These are phyloP conservation scores for Yoshiicerus persimilis DNA, from an alignment of 1,140 invertebrate genomes.

Conservation along the genomic window DNA sequence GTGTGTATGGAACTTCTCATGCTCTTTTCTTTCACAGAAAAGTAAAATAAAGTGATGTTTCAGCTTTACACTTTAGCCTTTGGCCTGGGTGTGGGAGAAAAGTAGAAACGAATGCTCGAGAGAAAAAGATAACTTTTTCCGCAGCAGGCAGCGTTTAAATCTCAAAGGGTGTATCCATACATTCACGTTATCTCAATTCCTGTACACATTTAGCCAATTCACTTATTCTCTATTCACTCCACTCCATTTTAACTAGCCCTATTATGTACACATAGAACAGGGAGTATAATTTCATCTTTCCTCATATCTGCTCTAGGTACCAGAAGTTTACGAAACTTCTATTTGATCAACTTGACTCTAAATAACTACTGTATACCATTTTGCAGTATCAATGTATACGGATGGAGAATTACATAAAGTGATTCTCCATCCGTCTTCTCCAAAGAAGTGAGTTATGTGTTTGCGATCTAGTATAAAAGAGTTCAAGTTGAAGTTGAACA, in stretches of 20 bases:
- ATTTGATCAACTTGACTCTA: not conserved
- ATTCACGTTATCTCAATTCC: not conserved
- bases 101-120: constrained; percentile 7
- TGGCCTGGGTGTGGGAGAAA: constrained; percentile 19
- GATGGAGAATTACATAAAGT: not conserved
- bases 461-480: not conserved
- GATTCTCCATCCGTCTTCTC: too few species aligned
- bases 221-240: not conserved
- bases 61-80: constrained; percentile 19
- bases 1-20: not conserved
- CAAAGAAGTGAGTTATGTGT: too few species aligned
- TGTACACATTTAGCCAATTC: not conserved
- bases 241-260: not conserved
- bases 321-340: too few species aligned
- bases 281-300: too few species aligned
- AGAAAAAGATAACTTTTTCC: constrained; percentile 21
- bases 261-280: not conserved
- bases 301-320: too few species aligned
- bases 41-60: constrained; percentile 14
- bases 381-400: not conserved
- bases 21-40: not conserved
- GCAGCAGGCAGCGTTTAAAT: not conserved
- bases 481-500: constrained; percentile 20
- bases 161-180: constrained; percentile 4
- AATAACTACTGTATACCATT: not conserved